Percentiles rank a stretch among this genome's conserved stretches.
Evolutionary conservation across 2,113 vertebrate species (phyloP).

Genomic region (Parus major): DNA sequence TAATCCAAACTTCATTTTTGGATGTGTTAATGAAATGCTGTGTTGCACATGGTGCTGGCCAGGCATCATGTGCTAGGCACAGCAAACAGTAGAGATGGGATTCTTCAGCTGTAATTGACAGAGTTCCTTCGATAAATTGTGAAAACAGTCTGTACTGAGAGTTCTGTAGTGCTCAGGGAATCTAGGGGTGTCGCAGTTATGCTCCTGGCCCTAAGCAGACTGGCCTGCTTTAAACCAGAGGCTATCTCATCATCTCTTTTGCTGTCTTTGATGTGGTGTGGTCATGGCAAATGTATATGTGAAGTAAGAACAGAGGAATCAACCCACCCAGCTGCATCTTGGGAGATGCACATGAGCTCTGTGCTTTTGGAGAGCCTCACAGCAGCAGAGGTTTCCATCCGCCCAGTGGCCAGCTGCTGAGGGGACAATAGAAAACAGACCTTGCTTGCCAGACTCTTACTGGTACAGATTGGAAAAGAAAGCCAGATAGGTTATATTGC

Average conservation of each 20-base stretch:
- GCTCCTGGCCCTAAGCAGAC: neutral
- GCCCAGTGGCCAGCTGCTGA: neutral
- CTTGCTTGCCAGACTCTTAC: neutral
- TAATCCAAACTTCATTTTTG: neutral
- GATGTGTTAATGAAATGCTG: neutral
- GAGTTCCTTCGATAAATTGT: neutral
- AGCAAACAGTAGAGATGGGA: neutral
- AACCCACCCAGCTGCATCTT: neutral
- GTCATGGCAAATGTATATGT: neutral
- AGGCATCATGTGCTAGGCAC: neutral
- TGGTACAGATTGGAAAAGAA: neutral
- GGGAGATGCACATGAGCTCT: neutral
- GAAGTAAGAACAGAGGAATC: neutral
- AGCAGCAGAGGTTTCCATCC: neutral
- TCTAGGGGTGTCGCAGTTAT: neutral
- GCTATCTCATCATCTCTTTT: neutral
- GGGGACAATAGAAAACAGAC: neutral
- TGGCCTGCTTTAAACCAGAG: neutral
- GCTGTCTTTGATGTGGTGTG: neutral
- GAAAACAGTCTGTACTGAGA: neutral
- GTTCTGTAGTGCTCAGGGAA: neutral
- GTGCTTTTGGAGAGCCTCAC: neutral
- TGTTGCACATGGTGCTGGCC: neutral
- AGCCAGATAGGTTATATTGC: neutral
- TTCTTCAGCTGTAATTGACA: neutral